Evolutionary conservation across 2,888 invertebrate genomes (phyloP).

Genomic region (Hermaeophaga mercurialis): DNA sequence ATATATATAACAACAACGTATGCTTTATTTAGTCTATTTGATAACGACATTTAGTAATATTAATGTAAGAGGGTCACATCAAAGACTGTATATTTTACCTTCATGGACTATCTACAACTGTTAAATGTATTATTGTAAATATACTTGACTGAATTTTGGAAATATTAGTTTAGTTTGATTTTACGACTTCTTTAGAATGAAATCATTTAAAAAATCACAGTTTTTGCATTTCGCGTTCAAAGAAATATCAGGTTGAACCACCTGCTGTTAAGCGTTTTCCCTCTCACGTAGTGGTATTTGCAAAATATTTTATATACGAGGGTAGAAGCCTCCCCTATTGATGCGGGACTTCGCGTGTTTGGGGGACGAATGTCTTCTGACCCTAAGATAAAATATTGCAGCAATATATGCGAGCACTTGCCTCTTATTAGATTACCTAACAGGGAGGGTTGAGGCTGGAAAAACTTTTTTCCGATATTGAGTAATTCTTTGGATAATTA

Average conservation of each 20-base stretch:
- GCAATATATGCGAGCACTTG: constrained; percentile 1
- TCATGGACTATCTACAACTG: too few species aligned
- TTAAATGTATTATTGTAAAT: too few species aligned
- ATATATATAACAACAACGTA: too few species aligned
- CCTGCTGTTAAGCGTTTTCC: constrained; percentile 15
- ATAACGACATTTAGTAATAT: too few species aligned
- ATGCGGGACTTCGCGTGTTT: constrained; percentile 2
- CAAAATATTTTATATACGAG: constrained; percentile 16
- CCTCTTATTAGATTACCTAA: constrained; percentile 3
- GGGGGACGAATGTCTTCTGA: constrained; percentile 8
- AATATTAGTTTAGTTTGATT: too few species aligned
- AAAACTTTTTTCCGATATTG: background rate
- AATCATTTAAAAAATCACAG: too few species aligned
- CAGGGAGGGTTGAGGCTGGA: background rate
- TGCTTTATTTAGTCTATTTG: too few species aligned
- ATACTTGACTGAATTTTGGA: too few species aligned
- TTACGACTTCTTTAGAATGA: too few species aligned
- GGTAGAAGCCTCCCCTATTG: constrained; percentile 7
- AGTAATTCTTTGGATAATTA: background rate
- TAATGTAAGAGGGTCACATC: too few species aligned
- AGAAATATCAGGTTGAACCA: constrained; percentile 16
- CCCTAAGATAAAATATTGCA: background rate
- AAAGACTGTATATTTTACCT: too few species aligned
- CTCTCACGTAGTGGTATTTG: constrained; percentile 15
- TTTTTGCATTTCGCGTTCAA: too few species aligned